Base-by-base conservation (phyloP, 2,888 invertebrate genomes). In the Papilio elwesi region DNA sequence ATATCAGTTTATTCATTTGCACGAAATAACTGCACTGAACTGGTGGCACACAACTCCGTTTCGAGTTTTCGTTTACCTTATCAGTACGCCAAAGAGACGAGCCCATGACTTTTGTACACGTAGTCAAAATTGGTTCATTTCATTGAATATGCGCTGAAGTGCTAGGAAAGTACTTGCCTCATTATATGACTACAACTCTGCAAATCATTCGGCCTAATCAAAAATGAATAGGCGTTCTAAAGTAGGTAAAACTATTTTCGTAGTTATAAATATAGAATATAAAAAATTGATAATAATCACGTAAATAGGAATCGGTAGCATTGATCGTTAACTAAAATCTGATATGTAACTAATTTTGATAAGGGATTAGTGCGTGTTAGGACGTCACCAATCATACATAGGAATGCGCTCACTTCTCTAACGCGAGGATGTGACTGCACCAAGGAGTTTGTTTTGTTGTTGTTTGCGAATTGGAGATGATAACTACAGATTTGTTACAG, bases 281-380 rank as follows among this genome's bases (percentile, higher is more conserved):
- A 9, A 59, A 57, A n/a, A 26, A 36, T 38, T 38, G 38, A 59
- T 59, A 36, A 59, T 16, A 16, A 55, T 55, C 65, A 47, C 11
- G 8, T 62, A 59, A 62, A 67, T 74, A 48, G 16, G 26, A 64
- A 64, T 49, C 49, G 26, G 64, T 64, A 49, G 49, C 64, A 64
- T 49, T 15, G 64, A 64, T 64, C 36, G 49, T 49, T 64, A 64
- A 64, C 64, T 64, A 13, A 64, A 49, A 64, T 64, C 64, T 49
- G 64, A 64, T 64, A 64, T 13, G 26, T 49, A 13, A 49, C 49
- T 64, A 48, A 67, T 67, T 53, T 67, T 67, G 55, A 67, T 67
- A 49, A 43, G 15, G 12, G 15, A 43, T 43, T 67, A 67, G 52
- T 43, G 59, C 57, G 48, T 55, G n/a, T 53, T 16, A 47, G 47